Evolutionary conservation across 37 sponge, comb jelly and placozoan genomes (phyloP), one percentile per base, ranked within the genome.

Genomic region (Petrosia ficiformis): DNA sequence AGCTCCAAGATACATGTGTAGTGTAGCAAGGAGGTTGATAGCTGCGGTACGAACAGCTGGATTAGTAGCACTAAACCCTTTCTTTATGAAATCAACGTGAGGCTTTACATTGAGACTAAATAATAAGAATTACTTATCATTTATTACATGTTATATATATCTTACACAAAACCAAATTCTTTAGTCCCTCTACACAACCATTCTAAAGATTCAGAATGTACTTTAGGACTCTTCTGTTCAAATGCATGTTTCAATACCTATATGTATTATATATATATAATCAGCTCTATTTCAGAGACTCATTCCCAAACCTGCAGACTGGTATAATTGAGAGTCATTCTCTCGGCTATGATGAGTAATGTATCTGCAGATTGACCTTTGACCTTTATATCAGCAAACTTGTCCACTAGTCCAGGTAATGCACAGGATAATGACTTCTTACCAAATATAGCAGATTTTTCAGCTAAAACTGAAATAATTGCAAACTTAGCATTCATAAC

Each of bases 151-250:
- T 61, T 6, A 61, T 61, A n/a, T 5, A 26, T 26, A n/a, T 61
- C 69, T 54, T 41, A 67, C 88, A 82, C 42, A 58, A 94, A 90
- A 0, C 91, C 91, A 83, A 90, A 94, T 33, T 81, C 88, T 40
- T 83, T 91, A 52, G 91, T 32, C 1, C 91, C 87, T 44, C 76
- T 42, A 30, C 71, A 74, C 31, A 94, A 72, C 95, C 95, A 94
- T 24, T 80, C 84, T 43, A 94, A 42, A 1, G 83, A 59, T 80
- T 93, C 97, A 2, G 86, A 68, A n/a, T 91, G 94, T 42, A 97
- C 89, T 77, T 97, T 97, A 21, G 91, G 97, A 58, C 80, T 97
- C 82, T 97, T 93, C 80, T 93, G 94, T 38, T 81, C 89, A 65
- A 79, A 80, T 11, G 94, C 78, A 76, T 67, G 71, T 68, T 77